Percentiles rank a stretch among this genome's conserved stretches.
phyloP scores from a whole-genome alignment of 1,140 invertebrate genomes.

The Hyposmocoma kahamanoa region DNA sequence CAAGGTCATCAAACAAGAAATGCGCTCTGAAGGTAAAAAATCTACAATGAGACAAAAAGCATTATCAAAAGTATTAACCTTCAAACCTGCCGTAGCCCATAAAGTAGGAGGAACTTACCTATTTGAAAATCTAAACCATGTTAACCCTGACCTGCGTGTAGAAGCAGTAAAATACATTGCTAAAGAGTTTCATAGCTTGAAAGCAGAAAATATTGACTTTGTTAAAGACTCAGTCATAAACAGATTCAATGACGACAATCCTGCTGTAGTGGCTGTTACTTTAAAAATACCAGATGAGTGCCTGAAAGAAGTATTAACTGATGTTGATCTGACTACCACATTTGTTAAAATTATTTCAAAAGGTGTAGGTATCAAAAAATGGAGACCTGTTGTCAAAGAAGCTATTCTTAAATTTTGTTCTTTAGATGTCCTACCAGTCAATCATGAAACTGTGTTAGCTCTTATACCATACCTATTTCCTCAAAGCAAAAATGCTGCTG shows the following conservation, averaged over 20 bases:
- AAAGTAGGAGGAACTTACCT: slow-evolving; percentile 72
- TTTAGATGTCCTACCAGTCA: slow-evolving; percentile 44
- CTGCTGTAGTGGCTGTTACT: slow-evolving; percentile 70
- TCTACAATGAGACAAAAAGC: slow-evolving; percentile 27
- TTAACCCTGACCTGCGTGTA: slow-evolving; percentile 75
- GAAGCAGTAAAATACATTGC: slow-evolving; percentile 76
- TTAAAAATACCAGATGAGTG: slow-evolving; percentile 57
- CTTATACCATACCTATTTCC: slow-evolving; percentile 77
- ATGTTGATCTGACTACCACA: slow-evolving; percentile 35
- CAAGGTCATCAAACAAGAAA: slow-evolving; percentile 70
- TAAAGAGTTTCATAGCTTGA: slow-evolving; percentile 68
- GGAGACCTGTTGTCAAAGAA: slow-evolving; percentile 47
- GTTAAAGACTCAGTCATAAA: slow-evolving; percentile 75
- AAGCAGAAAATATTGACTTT: slow-evolving; percentile 68
- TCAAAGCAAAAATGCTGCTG: slow-evolving; percentile 56
- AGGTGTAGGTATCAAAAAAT: slow-evolving; percentile 34
- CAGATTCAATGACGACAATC: slow-evolving; percentile 75
- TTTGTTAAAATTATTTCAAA: slow-evolving; percentile 45
- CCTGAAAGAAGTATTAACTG: slow-evolving; percentile 56
- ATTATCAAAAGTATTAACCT: slow-evolving; percentile 63
- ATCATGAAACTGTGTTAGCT: slow-evolving; percentile 61
- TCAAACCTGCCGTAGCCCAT: slow-evolving; percentile 71
- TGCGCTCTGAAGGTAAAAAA: slow-evolving; percentile 46
- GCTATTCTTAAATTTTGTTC: slow-evolving; percentile 61
- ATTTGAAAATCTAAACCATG: slow-evolving; percentile 80